Evolutionary conservation across 2,888 invertebrate genomes (phyloP).

Genomic region (Apamea crenata): DNA sequence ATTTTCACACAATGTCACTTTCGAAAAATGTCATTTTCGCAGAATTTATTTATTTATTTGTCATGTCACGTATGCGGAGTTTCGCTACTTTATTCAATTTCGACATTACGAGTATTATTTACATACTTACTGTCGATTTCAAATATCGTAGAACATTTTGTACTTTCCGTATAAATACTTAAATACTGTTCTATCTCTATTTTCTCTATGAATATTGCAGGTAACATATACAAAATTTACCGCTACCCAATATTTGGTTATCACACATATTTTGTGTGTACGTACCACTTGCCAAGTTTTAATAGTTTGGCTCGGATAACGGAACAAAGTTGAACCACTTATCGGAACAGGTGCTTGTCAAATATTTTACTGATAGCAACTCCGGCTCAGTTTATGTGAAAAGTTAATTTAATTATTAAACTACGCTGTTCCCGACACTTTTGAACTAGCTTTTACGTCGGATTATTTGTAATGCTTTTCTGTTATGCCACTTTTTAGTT

Average conservation of each 20-base stretch:
- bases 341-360: slow-evolving; percentile 65
- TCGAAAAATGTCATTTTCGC: too few species aligned
- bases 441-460: slow-evolving; percentile 22
- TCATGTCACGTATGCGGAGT: too few species aligned
- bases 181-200: neutral
- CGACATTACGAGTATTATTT: too few species aligned
- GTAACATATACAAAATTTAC: slow-evolving; percentile 19
- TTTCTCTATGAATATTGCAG: neutral
- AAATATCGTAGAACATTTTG: neutral
- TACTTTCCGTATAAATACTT: neutral
- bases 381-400: slow-evolving; percentile 60
- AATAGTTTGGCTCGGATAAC: slow-evolving; percentile 61
- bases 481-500: neutral
- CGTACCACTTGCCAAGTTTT: slow-evolving; percentile 62
- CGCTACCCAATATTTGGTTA: slow-evolving; percentile 32
- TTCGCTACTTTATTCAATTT: too few species aligned
- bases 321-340: slow-evolving; percentile 62
- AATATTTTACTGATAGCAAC: slow-evolving; percentile 63
- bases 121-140: too few species aligned
- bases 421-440: slow-evolving; percentile 26
- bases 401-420: slow-evolving; percentile 63
- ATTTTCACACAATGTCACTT: too few species aligned
- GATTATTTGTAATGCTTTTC: slow-evolving; percentile 19
- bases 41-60: too few species aligned
- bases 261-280: slow-evolving; percentile 43